Percentiles rank a stretch among this genome's conserved stretches.
Evolutionary conservation across 2,888 invertebrate species (phyloP).

Genomic region (Pyrgus malvae): DNA sequence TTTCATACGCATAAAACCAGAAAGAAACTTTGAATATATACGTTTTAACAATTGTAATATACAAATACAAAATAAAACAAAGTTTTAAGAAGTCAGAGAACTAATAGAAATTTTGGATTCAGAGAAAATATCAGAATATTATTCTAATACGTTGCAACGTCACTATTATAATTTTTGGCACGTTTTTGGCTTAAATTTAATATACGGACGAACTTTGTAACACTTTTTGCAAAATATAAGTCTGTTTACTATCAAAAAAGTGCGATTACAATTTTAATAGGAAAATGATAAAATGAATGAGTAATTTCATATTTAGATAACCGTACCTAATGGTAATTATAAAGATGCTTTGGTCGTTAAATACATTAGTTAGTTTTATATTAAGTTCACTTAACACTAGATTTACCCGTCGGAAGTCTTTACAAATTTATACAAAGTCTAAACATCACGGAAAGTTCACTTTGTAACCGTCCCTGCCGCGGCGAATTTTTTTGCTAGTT

Average conservation of each 20-base stretch:
- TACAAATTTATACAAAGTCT: conserved; percentile 25
- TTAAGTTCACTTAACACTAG: neutral
- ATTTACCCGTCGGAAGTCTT: conserved; percentile 8
- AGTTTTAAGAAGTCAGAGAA: conserved; percentile 34
- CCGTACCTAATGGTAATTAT: conserved; percentile 28
- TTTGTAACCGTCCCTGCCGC: conserved; percentile 8
- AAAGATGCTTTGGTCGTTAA: conserved; percentile 30
- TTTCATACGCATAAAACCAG: too few species aligned
- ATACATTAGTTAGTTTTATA: conserved; percentile 3
- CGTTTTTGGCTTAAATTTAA: conserved; percentile 36
- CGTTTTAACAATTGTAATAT: too few species aligned
- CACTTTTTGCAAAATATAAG: neutral
- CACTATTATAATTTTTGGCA: conserved; percentile 35
- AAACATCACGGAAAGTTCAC: conserved; percentile 22
- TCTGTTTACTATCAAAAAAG: neutral
- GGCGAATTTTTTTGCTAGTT: conserved; percentile 22
- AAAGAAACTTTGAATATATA: too few species aligned
- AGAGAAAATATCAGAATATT: neutral
- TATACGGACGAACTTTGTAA: conserved; percentile 29
- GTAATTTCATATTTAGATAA: conserved; percentile 6
- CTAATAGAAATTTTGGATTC: conserved; percentile 33
- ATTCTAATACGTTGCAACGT: conserved; percentile 36
- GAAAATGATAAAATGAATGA: neutral
- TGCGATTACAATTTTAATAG: conserved; percentile 1
- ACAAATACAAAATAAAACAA: conserved; percentile 11